Evolutionary conservation across 2,888 invertebrate genomes (phyloP).

Genomic region (Cinara cedri): DNA sequence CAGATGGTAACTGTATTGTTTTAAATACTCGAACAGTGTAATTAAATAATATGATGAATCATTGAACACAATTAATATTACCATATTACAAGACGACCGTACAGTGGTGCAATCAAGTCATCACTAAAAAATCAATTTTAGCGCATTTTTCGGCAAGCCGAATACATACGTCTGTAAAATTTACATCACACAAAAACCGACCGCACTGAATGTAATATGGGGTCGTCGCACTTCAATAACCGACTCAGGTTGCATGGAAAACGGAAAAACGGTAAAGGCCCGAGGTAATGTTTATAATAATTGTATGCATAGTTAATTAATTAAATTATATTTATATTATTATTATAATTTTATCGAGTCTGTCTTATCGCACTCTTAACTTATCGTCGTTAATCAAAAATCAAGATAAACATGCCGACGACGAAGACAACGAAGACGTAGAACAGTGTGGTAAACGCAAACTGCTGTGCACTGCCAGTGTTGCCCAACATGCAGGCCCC

Average conservation of each 20-base stretch:
- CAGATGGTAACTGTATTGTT: not conserved
- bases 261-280: not conserved
- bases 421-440: not conserved
- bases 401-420: conserved; percentile 48
- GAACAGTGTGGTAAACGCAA: conserved; percentile 4
- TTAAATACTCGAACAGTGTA: not conserved
- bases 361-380: conserved; percentile 45
- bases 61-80: conserved; percentile 7
- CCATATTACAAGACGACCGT: conserved; percentile 34
- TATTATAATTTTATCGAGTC: not conserved
- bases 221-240: not conserved
- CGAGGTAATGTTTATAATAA: not conserved
- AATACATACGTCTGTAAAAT: not conserved
- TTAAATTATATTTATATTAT: no score
- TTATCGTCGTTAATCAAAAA: conserved; percentile 50
- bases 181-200: conserved; percentile 6
- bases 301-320: not conserved
- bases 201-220: not conserved
- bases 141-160: conserved; percentile 17
- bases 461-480: not conserved
- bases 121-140: conserved; percentile 21
- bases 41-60: not conserved
- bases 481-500: not conserved
- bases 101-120: conserved; percentile 30
- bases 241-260: not conserved